These are phyloP conservation scores for Trachelipus rathkii DNA, from an alignment of 1,140 invertebrate species.

Conservation along the genomic window DNA sequence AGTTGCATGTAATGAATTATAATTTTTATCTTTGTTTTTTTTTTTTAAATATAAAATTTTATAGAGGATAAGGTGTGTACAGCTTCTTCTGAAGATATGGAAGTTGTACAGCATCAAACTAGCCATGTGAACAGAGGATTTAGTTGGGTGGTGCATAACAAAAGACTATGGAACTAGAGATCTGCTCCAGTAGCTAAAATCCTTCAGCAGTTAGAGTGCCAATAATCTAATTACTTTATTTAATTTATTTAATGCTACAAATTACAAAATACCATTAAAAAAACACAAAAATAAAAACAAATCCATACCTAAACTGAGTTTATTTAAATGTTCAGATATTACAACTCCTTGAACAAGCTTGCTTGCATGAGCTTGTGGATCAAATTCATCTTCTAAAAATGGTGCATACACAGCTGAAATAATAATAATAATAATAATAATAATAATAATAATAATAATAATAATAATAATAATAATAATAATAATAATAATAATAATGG, in stretches of 20 bases:
- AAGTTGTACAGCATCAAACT: too few species aligned
- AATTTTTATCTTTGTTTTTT: too few species aligned
- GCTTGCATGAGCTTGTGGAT: constrained; percentile 55
- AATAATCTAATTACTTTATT: not conserved
- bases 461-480: not conserved
- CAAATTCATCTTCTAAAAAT: constrained; percentile 56
- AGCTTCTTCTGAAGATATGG: too few species aligned
- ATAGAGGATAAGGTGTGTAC: too few species aligned
- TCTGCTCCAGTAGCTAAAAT: too few species aligned
- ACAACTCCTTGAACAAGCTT: constrained; percentile 56
- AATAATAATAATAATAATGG: not conserved
- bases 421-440: constrained; percentile 22
- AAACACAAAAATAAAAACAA: constrained; percentile 25
- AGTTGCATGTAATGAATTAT: too few species aligned
- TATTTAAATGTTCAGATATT: constrained; percentile 68
- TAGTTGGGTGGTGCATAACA: too few species aligned
- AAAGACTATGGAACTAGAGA: too few species aligned
- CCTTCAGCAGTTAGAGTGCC: not conserved
- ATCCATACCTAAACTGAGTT: constrained; percentile 61
- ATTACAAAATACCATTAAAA: constrained; percentile 17
- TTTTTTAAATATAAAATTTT: too few species aligned
- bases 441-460: not conserved
- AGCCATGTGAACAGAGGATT: too few species aligned
- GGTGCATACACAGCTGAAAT: constrained; percentile 54
- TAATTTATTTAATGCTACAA: constrained; percentile 18